phyloP scores from a whole-genome alignment of 1,140 invertebrate genomes.

The Dysdera silvatica region DNA sequence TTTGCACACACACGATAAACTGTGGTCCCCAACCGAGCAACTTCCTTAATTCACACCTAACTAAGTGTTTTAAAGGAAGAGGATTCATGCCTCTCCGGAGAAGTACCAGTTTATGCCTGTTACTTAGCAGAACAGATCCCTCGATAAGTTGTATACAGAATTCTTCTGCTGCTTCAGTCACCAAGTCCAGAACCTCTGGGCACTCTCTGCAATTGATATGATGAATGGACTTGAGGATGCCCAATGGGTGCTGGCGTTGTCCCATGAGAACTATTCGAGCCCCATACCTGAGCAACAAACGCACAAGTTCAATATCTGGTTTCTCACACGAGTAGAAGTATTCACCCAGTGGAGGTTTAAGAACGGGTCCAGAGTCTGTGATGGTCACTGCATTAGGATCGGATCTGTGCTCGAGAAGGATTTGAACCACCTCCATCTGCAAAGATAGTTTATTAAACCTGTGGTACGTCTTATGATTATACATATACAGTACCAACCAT shows the following conservation, averaged over 20 bases:
- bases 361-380: constrained; percentile 38
- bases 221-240: constrained; percentile 66
- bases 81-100: constrained; percentile 59
- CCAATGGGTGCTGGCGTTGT: constrained; percentile 69
- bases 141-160: constrained; percentile 63
- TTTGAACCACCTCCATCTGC: constrained; percentile 47
- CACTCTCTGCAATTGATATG: constrained; percentile 52
- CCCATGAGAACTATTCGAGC: constrained; percentile 52
- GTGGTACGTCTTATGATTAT: too few species aligned
- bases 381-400: constrained; percentile 72
- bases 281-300: constrained; percentile 64
- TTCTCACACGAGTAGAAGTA: constrained; percentile 67
- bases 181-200: constrained; percentile 55
- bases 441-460: too few species aligned
- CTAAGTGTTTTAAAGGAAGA: constrained; percentile 56
- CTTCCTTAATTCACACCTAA: constrained; percentile 53
- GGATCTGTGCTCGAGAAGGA: constrained; percentile 64
- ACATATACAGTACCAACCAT: too few species aligned
- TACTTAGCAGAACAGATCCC: constrained; percentile 55
- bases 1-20: constrained; percentile 51
- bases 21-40: constrained; percentile 49
- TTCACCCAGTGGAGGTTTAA: constrained; percentile 65
- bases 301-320: constrained; percentile 58
- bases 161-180: constrained; percentile 67
- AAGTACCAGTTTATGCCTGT: constrained; percentile 56